Percentiles rank a stretch among this genome's conserved stretches.
These are phyloP conservation scores for Pipistrellus nathusii DNA, from an alignment of 2,797 vertebrate genomes.

Conservation along the genomic window DNA sequence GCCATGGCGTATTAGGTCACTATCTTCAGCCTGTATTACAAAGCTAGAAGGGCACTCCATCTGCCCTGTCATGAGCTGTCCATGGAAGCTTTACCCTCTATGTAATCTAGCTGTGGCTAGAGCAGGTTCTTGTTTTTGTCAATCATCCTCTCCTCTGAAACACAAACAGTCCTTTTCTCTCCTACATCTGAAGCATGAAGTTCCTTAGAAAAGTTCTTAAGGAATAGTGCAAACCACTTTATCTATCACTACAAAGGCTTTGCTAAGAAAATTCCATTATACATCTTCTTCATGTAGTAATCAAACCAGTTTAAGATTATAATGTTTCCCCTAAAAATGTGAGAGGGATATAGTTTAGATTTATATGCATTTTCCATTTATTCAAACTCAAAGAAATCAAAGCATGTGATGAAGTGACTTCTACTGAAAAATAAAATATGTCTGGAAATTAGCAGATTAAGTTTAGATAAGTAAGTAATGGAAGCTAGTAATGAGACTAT, in stretches of 20 bases:
- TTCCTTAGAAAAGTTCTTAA: not conserved
- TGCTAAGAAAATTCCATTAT: not conserved
- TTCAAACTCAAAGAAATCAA: conserved; percentile 37
- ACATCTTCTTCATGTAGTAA: not conserved
- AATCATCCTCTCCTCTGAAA: not conserved
- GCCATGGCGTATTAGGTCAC: fast-evolving
- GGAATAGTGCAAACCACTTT: not conserved
- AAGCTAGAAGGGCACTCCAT: not conserved
- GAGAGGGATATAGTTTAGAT: not conserved
- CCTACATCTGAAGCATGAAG: not conserved
- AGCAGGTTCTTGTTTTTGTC: not conserved
- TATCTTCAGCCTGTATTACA: not conserved
- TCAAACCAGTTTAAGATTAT: not conserved
- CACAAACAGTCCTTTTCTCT: not conserved
- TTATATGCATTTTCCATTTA: not conserved
- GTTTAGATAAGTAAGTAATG: conserved; percentile 60
- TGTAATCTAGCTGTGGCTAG: not conserved
- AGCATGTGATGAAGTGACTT: conserved; percentile 57
- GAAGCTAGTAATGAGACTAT: conserved; percentile 57
- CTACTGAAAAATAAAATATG: conserved; percentile 70
- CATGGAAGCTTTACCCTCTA: not conserved
- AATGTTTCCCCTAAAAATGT: conserved; percentile 12
- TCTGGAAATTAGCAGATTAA: conserved; percentile 72
- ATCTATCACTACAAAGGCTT: not conserved
- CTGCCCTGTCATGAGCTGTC: not conserved